Conservation (phyloP, 1,140 invertebrate species). For the Semibalanus balanoides region DNA sequence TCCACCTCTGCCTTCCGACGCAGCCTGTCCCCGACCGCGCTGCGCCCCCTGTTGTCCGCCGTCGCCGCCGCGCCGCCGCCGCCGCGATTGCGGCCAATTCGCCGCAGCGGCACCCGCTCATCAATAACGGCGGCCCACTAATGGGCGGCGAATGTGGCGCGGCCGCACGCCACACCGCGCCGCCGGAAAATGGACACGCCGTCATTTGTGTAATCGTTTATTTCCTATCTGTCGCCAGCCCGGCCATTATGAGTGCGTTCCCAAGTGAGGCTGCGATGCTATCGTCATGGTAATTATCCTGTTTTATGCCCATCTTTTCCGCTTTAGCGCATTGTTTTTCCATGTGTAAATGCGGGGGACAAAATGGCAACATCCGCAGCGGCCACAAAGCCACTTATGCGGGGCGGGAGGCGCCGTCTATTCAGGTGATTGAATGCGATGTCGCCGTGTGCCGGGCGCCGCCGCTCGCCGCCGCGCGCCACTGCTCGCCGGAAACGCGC, state of each 20-base stretch:
- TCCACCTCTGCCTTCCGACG: not conserved
- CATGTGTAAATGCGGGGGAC: not conserved
- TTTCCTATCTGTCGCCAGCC: not conserved
- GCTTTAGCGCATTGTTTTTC: not conserved
- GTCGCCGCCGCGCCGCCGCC: too few species aligned
- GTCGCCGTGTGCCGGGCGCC: not conserved
- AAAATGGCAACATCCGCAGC: not conserved
- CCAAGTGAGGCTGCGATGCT: not conserved
- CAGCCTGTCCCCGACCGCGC: not conserved
- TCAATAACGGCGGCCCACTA: not conserved
- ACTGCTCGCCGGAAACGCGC: not conserved
- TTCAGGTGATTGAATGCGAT: not conserved
- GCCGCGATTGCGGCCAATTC: not conserved
- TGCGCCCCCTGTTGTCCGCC: not conserved
- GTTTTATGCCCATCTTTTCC: not conserved
- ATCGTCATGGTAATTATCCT: not conserved
- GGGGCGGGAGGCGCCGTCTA: not conserved
- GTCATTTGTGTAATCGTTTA: not conserved
- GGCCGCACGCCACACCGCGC: too few species aligned
- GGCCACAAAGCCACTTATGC: not conserved
- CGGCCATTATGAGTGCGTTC: not conserved
- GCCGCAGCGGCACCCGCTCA: not conserved
- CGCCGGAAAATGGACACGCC: not conserved
- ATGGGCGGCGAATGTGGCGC: constrained; percentile 1
- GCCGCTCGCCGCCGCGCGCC: too few species aligned